A percentile compares a stretch with the other conserved stretches of the same genome.
phyloP scores from a whole-genome alignment of 1,140 invertebrate species.

The Drosophila albomicans region DNA sequence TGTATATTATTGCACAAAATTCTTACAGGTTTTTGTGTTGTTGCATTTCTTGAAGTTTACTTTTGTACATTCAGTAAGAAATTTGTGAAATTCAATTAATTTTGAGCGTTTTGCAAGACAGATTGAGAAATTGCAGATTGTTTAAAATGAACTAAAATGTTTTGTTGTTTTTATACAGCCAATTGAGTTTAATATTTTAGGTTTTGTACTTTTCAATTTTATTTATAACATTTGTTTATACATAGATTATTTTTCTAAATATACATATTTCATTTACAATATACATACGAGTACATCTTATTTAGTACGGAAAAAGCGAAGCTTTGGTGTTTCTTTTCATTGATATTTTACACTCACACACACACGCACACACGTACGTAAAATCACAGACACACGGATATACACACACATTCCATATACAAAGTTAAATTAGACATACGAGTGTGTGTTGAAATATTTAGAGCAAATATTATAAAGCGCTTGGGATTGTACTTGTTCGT shows the following conservation, averaged over 20 bases:
- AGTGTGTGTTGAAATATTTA: conserved; percentile 49
- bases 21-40: not conserved
- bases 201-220: conserved; percentile 15
- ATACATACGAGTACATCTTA: conserved; percentile 33
- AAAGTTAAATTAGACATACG: conserved; percentile 41
- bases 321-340: conserved; percentile 33
- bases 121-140: conserved; percentile 6
- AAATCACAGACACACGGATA: conserved; percentile 27
- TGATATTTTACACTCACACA: conserved; percentile 29
- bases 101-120: conserved; percentile 13
- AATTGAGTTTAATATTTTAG: conserved; percentile 22
- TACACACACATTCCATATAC: conserved; percentile 36
- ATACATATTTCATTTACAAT: conserved; percentile 35
- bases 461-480: conserved; percentile 69
- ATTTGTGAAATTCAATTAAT: not conserved
- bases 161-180: conserved; percentile 17
- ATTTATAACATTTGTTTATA: conserved; percentile 31
- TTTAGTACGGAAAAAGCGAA: conserved; percentile 39
- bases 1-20: conserved; percentile 14
- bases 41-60: conserved; percentile 2
- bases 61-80: conserved; percentile 3
- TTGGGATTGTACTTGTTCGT: conserved; percentile 51
- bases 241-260: conserved; percentile 24
- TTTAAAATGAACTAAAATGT: not conserved
- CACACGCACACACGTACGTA: conserved; percentile 21